Evolutionary conservation across 1,140 invertebrate species (phyloP).

Genomic region (Drosophila truncata): DNA sequence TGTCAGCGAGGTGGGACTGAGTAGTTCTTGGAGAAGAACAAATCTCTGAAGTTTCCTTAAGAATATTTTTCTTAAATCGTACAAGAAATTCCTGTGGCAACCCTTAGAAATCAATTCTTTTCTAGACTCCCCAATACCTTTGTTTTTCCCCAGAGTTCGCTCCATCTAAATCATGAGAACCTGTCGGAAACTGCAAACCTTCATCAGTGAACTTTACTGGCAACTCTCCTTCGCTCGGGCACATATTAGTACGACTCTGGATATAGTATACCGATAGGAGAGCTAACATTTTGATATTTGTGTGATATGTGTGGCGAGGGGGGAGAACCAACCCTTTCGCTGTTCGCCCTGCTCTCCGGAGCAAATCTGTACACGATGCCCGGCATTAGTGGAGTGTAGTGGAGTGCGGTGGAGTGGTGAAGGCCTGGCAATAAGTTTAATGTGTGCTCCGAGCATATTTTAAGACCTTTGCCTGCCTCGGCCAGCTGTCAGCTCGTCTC

Average conservation of each 20-base stretch:
- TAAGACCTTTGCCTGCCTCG: slow-evolving; percentile 60
- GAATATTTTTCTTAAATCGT: no score
- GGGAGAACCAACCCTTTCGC: slow-evolving; percentile 68
- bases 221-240: slow-evolving; percentile 45
- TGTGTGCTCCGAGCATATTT: slow-evolving; percentile 81
- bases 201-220: slow-evolving; percentile 37
- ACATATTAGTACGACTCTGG: slow-evolving; percentile 32
- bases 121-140: no score
- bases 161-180: slow-evolving; percentile 47
- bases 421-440: slow-evolving; percentile 79
- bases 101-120: neutral
- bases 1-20: slow-evolving; percentile 24
- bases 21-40: slow-evolving; percentile 1
- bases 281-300: slow-evolving; percentile 68
- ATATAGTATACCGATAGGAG: slow-evolving; percentile 37
- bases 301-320: slow-evolving; percentile 48
- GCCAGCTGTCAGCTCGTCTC: slow-evolving; percentile 73
- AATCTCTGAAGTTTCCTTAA: no score
- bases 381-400: slow-evolving; percentile 43
- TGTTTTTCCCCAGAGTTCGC: slow-evolving; percentile 25
- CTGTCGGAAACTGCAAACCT: slow-evolving; percentile 39
- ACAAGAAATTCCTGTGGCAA: neutral
- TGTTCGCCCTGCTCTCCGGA: slow-evolving; percentile 61
- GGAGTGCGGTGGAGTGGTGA: neutral
- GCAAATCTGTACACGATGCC: slow-evolving; percentile 70